A percentile compares a stretch with the other conserved stretches of the same genome.
Evolutionary conservation across 1,140 invertebrate species (phyloP).

Genomic region (Rhopalosiphum maidis): DNA sequence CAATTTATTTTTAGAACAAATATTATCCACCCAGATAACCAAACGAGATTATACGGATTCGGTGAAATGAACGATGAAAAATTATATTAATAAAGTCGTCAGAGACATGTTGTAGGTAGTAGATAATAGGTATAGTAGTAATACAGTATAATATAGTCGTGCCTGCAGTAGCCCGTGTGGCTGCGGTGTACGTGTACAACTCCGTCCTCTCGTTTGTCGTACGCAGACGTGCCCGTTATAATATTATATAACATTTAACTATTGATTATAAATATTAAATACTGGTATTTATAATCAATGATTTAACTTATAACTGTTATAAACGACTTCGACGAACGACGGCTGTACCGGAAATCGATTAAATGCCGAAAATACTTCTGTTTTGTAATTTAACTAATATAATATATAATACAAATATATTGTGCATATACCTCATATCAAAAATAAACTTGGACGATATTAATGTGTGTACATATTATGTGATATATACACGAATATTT

Average conservation of each 20-base stretch:
- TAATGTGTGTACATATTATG: background rate
- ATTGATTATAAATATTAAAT: too few relatives aligned
- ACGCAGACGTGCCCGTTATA: background rate
- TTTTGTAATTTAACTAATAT: background rate
- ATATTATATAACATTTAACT: background rate
- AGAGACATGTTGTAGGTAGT: background rate
- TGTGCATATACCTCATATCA: background rate
- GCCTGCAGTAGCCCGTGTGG: background rate
- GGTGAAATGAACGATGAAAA: background rate
- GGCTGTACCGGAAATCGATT: background rate
- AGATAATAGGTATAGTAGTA: background rate
- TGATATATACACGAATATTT: background rate
- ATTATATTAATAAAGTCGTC: background rate
- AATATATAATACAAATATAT: background rate
- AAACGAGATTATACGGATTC: background rate
- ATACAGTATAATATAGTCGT: background rate
- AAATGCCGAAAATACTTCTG: background rate
- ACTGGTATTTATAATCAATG: too few relatives aligned
- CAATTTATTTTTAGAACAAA: conserved; percentile 14
- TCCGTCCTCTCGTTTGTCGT: background rate
- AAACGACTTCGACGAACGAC: background rate
- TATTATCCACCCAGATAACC: background rate
- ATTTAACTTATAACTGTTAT: background rate
- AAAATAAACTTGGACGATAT: background rate
- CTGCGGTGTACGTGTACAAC: too few relatives aligned